phyloP scores from a whole-genome alignment of 2,888 invertebrate genomes.

The Nemotelus pantherinus region DNA sequence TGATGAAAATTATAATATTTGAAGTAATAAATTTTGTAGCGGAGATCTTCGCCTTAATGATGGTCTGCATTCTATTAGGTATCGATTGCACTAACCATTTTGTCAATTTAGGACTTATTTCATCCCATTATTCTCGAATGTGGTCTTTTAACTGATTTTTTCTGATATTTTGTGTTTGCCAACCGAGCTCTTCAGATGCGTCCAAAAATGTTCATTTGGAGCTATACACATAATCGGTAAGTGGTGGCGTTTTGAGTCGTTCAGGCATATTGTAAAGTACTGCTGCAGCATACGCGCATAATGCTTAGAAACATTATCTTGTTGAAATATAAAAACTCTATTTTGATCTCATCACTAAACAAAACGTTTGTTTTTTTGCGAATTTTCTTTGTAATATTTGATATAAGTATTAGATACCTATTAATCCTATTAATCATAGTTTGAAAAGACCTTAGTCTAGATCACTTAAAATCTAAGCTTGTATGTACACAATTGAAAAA shows the following conservation, averaged over 20 bases:
- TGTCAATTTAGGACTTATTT: neutral
- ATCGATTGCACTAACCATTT: neutral
- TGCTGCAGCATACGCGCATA: neutral
- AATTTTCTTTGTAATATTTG: too few relatives aligned
- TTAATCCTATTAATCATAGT: too few relatives aligned
- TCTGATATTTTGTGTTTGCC: neutral
- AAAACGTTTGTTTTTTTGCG: neutral
- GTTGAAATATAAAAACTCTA: neutral
- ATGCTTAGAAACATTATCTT: neutral
- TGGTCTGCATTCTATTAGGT: conserved; percentile 7
- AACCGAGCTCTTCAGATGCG: neutral
- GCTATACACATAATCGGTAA: neutral
- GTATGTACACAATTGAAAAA: neutral
- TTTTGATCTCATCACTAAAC: conserved; percentile 1
- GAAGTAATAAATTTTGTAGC: too few relatives aligned
- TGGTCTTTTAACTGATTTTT: neutral
- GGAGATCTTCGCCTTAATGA: neutral
- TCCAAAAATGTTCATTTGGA: neutral
- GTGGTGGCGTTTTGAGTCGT: neutral
- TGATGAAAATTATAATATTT: too few relatives aligned
- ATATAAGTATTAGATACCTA: too few relatives aligned
- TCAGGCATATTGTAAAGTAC: neutral
- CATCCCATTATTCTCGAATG: neutral
- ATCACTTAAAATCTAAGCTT: too few relatives aligned
- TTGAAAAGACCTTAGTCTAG: too few relatives aligned